phyloP scores from a whole-genome alignment of 1,140 invertebrate species.

The Zaprionus davidi region DNA sequence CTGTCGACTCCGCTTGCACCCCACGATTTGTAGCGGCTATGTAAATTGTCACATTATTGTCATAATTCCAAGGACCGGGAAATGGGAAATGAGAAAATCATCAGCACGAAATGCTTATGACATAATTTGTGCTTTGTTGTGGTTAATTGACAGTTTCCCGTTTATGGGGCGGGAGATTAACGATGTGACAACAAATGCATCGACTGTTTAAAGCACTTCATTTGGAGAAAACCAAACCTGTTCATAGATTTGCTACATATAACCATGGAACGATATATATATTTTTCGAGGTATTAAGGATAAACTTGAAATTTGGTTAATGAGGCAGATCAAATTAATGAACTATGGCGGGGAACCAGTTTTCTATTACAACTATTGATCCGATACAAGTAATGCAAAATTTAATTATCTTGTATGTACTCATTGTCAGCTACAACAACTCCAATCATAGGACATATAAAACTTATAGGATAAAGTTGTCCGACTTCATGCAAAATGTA shows the following conservation, averaged over 20 bases:
- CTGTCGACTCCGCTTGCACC: slow-evolving; percentile 38
- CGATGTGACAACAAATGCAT: slow-evolving; percentile 11
- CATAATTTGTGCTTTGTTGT: slow-evolving; percentile 79
- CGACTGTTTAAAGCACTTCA: slow-evolving; percentile 2
- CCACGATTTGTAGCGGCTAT: slow-evolving; percentile 67
- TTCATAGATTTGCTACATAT: neutral
- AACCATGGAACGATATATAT: neutral
- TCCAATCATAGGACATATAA: no score
- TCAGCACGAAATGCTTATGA: slow-evolving; percentile 68
- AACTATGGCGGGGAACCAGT: neutral
- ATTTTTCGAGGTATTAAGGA: neutral
- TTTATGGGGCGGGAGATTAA: slow-evolving; percentile 56
- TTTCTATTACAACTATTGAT: neutral
- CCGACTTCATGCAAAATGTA: no score
- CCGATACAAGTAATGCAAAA: neutral
- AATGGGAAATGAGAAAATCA: slow-evolving; percentile 69
- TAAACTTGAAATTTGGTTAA: neutral
- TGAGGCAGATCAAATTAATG: neutral
- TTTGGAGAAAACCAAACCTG: slow-evolving; percentile 13
- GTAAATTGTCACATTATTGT: slow-evolving; percentile 82
- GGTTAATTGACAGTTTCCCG: slow-evolving; percentile 65
- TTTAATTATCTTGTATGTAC: no score
- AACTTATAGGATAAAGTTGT: no score
- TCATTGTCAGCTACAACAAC: no score
- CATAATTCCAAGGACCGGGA: slow-evolving; percentile 63